Evolutionary conservation across 1,140 invertebrate genomes (phyloP).

Genomic region (Helicoverpa armigera): DNA sequence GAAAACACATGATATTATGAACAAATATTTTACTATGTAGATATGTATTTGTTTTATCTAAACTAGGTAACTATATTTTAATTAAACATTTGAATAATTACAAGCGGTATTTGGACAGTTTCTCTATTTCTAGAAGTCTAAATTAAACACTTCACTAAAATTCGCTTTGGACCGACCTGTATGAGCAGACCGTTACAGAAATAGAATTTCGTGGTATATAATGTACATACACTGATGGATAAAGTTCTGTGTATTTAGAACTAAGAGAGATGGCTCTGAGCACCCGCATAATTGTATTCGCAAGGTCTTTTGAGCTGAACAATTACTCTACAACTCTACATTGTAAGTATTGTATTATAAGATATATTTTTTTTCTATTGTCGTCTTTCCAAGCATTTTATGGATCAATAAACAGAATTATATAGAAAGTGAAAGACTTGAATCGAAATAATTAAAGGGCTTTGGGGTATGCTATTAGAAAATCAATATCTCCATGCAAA

Average conservation of each 20-base stretch:
- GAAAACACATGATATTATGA: no score
- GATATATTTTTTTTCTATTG: background rate
- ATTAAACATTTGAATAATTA: no score
- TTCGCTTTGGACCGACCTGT: slow-evolving; percentile 18
- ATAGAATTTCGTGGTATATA: slow-evolving; percentile 38
- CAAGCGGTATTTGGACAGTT: background rate
- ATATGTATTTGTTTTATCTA: no score
- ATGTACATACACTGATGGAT: background rate
- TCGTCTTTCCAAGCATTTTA: no score
- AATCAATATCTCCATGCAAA: slow-evolving; percentile 14
- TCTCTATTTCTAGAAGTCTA: background rate
- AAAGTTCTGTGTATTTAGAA: slow-evolving; percentile 4
- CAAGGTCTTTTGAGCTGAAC: slow-evolving; percentile 10
- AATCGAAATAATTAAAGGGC: background rate
- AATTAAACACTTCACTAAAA: background rate
- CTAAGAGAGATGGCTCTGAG: background rate
- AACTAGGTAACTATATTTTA: no score
- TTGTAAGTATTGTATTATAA: background rate
- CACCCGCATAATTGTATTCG: slow-evolving; percentile 12
- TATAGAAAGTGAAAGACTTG: background rate
- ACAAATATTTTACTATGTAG: no score
- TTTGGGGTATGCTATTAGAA: background rate
- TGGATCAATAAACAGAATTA: background rate
- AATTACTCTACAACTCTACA: slow-evolving; percentile 21
- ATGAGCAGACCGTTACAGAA: slow-evolving; percentile 22